Base-by-base conservation (phyloP, 1,140 invertebrate genomes). In the Paralvinella palmiformis region DNA sequence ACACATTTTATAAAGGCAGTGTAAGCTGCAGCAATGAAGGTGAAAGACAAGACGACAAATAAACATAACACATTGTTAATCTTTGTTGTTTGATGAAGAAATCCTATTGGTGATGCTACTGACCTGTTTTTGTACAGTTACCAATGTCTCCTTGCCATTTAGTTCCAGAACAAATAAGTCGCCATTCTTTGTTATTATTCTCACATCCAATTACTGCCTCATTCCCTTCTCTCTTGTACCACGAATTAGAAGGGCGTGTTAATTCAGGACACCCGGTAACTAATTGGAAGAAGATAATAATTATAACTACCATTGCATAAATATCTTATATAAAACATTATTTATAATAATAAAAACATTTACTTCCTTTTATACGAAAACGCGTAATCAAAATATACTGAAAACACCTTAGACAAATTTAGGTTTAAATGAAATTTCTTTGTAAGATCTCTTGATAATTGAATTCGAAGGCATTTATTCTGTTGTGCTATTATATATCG, bases 41-140 rank as follows among this genome's bases (percentile, higher is more conserved):
- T n/a, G n/a, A n/a, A n/a, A n/a, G n/a, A n/a, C n/a, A n/a, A n/a
- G n/a, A n/a, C n/a, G n/a, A n/a, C n/a, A n/a, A n/a, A n/a, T n/a
- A n/a, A n/a, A n/a, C n/a, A n/a, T n/a, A n/a, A n/a, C n/a, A n/a
- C n/a, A n/a, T n/a, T n/a, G n/a, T n/a, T n/a, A n/a, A n/a, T n/a
- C n/a, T n/a, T n/a, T n/a, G n/a, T n/a, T n/a, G n/a, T n/a, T n/a
- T n/a, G n/a, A n/a, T n/a, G n/a, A n/a, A n/a, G n/a, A n/a, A n/a
- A n/a, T n/a, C n/a, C n/a, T n/a, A n/a, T n/a, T n/a, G n/a, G n/a
- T n/a, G n/a, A n/a, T n/a, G n/a, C n/a, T n/a, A n/a, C n/a, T n/a
- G n/a, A n/a, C n/a, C n/a, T n/a, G n/a, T n/a, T 57, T 31, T 37
- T 35, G 33, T 60, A 22, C 58, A 60, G 58, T 60, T 60, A 4